phyloP scores from a whole-genome alignment of 2,113 vertebrate species.

The Corythornis madagascariensis region DNA sequence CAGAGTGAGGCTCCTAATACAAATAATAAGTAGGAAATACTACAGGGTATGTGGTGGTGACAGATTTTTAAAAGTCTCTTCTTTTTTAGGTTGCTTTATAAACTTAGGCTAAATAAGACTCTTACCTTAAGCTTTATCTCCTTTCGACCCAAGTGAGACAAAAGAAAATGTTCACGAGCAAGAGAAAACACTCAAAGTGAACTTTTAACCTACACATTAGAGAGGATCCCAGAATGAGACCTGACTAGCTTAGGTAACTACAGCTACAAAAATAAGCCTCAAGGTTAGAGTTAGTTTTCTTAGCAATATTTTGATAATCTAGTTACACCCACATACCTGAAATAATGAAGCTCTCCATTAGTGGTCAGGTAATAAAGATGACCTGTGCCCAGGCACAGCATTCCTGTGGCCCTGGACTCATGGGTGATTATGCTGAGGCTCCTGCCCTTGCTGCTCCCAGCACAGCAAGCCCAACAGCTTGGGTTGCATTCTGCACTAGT shows the following conservation, averaged over 20 bases:
- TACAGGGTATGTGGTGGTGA: background rate
- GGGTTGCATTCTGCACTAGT: background rate
- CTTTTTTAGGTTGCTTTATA: background rate
- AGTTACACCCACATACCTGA: background rate
- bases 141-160: background rate
- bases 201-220: background rate
- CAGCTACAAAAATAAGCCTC: background rate
- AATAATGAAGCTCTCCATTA: background rate
- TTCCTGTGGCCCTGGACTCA: background rate
- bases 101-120: background rate
- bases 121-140: background rate
- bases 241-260: background rate
- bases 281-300: background rate
- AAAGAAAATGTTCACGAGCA: background rate
- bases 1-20: background rate
- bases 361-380: background rate
- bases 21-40: background rate
- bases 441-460: background rate
- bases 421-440: fast-evolving
- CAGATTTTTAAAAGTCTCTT: background rate
- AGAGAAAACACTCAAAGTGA: background rate
- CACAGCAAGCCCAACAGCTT: background rate
- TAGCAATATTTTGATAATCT: background rate
- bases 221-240: background rate
- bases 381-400: background rate